A percentile compares a stretch with the other conserved stretches of the same genome.
These are phyloP conservation scores for Arnoldichthys spilopterus DNA, from an alignment of 2,797 vertebrate genomes.

Conservation along the genomic window DNA sequence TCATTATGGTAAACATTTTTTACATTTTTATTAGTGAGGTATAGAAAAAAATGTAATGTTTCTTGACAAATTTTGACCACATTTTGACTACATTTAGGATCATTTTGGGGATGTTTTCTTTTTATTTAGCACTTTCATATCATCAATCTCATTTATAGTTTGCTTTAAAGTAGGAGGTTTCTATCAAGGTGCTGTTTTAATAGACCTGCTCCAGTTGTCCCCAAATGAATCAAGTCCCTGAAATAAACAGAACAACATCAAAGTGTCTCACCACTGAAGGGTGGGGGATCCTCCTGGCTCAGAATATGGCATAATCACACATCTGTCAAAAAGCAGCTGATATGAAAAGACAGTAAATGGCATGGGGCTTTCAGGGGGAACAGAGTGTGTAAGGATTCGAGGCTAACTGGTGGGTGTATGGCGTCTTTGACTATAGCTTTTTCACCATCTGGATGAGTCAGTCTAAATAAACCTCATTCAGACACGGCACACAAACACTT, in stretches of 20 bases:
- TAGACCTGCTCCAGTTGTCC: background rate
- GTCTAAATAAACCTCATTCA: conserved; percentile 71
- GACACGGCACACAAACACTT: conserved; percentile 54
- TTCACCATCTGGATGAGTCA: conserved; percentile 66
- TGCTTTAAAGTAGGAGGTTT: background rate
- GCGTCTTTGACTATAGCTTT: conserved; percentile 48
- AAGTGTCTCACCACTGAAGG: conserved; percentile 9
- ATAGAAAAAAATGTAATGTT: too few species aligned
- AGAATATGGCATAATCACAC: conserved; percentile 55
- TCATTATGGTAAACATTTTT: too few species aligned
- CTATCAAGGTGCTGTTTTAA: conserved; percentile 28
- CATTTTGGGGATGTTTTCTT: too few species aligned
- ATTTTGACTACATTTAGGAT: too few species aligned
- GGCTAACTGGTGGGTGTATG: conserved; percentile 63
- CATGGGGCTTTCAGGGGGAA: conserved; percentile 44
- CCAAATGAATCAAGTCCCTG: too few species aligned
- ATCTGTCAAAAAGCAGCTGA: conserved; percentile 48
- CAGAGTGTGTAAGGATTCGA: conserved; percentile 41
- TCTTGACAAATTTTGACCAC: too few species aligned
- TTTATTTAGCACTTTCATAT: too few species aligned
- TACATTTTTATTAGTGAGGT: too few species aligned
- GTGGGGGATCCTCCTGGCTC: conserved; percentile 38
- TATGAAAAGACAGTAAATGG: conserved; percentile 45
- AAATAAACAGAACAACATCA: background rate
- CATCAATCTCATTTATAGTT: too few species aligned